Conservation (phyloP, 1,140 invertebrate genomes). For the Antheraea mylitta region DNA sequence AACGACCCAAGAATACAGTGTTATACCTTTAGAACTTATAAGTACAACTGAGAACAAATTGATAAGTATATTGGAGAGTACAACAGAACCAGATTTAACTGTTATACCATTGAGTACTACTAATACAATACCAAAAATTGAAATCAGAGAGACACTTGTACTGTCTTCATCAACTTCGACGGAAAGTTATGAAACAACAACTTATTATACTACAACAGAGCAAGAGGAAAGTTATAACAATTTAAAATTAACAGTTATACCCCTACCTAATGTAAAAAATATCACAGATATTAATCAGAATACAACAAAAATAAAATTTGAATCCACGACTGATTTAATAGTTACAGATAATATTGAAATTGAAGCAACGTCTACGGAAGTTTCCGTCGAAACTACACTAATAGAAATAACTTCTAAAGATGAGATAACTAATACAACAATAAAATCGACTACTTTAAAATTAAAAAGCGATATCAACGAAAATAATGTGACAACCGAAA, state of each 20-base stretch:
- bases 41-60: constrained; percentile 55
- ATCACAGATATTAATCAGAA: not conserved
- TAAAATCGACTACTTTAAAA: not conserved
- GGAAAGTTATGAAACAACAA: constrained; percentile 24
- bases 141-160: constrained; percentile 51
- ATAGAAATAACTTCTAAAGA: constrained; percentile 17
- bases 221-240: not conserved
- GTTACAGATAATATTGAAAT: not conserved
- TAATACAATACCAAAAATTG: constrained; percentile 40
- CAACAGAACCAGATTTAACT: constrained; percentile 57
- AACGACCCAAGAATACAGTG: constrained; percentile 49
- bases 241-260: not conserved
- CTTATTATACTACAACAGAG: not conserved
- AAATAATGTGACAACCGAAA: not conserved
- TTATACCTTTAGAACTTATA: constrained; percentile 65
- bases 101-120: constrained; percentile 63
- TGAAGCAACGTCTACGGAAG: not conserved
- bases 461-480: not conserved
- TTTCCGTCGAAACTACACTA: not conserved
- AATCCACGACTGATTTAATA: not conserved
- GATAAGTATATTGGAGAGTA: constrained; percentile 51
- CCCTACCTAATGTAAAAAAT: not conserved
- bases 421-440: constrained; percentile 16
- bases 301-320: not conserved
- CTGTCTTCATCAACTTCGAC: constrained; percentile 45